Evolutionary conservation across 1,140 invertebrate species (phyloP).

Genomic region (Tetragonula clypearis): DNA sequence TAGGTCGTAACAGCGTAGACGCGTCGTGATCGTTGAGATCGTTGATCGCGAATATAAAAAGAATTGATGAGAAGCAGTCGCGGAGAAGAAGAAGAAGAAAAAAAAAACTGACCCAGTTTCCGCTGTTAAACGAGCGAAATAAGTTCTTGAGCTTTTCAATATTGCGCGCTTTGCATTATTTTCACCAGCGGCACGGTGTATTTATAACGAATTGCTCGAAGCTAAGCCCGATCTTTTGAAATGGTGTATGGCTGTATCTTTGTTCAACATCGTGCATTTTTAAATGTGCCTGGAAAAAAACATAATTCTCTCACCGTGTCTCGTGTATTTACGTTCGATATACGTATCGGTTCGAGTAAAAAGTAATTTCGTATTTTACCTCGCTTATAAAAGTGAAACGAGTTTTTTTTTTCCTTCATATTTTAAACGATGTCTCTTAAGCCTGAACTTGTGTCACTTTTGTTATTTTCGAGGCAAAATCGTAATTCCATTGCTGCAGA

Average conservation of each 20-base stretch:
- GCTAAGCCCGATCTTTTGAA: background rate
- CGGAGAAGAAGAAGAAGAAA: background rate
- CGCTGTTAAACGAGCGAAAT: background rate
- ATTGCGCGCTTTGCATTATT: background rate
- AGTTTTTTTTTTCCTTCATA: no score
- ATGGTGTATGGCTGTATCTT: background rate
- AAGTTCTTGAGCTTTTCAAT: background rate
- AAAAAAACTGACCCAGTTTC: slow-evolving; percentile 26
- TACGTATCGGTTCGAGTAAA: no score
- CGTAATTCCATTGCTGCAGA: no score
- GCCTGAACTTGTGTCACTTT: no score
- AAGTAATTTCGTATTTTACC: no score
- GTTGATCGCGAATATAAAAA: slow-evolving; percentile 15
- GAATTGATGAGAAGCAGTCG: background rate
- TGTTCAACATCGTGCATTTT: background rate
- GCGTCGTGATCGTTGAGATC: background rate
- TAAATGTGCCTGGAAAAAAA: background rate
- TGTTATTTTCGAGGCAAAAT: no score
- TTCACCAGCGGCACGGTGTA: no score
- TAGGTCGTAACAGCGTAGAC: background rate
- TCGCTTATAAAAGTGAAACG: no score
- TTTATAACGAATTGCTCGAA: background rate
- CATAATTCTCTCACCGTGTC: background rate
- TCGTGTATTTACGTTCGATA: no score
- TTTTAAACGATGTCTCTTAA: no score